These are phyloP conservation scores for Octodonta nipae DNA, from an alignment of 2,888 invertebrate species.

Conservation along the genomic window DNA sequence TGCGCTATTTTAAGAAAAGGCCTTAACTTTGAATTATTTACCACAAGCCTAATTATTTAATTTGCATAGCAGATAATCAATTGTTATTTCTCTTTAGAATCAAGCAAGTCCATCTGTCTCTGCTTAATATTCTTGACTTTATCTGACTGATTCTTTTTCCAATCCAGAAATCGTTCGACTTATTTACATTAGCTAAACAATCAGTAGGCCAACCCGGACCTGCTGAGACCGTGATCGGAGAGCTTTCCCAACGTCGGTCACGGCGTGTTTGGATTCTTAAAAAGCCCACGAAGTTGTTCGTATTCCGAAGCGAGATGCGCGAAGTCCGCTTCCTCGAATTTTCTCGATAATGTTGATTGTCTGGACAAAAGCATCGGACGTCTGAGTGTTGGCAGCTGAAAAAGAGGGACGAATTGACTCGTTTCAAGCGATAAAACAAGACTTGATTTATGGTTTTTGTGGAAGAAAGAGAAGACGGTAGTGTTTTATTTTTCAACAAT, in stretches of 20 bases:
- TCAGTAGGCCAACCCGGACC: conserved; percentile 1
- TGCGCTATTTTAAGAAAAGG: no score
- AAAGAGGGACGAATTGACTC: conserved; percentile 16
- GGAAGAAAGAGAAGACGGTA: no score
- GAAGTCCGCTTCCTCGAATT: conserved; percentile 5
- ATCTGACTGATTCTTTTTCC: no score
- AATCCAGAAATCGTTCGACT: not conserved
- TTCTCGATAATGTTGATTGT: conserved; percentile 22
- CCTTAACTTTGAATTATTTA: no score
- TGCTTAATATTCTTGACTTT: no score
- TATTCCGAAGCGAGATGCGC: conserved; percentile 2
- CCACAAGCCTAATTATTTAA: no score
- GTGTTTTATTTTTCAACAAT: no score
- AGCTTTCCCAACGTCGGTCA: not conserved
- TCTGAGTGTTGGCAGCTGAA: conserved; percentile 17
- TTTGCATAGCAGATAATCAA: no score
- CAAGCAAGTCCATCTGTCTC: no score
- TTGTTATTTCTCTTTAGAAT: no score
- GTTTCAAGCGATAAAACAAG: conserved; percentile 17
- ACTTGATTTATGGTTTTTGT: conserved; percentile 15
- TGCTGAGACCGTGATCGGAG: no score
- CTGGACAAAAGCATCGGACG: conserved; percentile 21
- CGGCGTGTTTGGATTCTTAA: not conserved
- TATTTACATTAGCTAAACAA: conserved; percentile 1
- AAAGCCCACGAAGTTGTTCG: not conserved